Conservation (phyloP, 2,888 invertebrate species). For the Drosophila kambysellisi region DNA sequence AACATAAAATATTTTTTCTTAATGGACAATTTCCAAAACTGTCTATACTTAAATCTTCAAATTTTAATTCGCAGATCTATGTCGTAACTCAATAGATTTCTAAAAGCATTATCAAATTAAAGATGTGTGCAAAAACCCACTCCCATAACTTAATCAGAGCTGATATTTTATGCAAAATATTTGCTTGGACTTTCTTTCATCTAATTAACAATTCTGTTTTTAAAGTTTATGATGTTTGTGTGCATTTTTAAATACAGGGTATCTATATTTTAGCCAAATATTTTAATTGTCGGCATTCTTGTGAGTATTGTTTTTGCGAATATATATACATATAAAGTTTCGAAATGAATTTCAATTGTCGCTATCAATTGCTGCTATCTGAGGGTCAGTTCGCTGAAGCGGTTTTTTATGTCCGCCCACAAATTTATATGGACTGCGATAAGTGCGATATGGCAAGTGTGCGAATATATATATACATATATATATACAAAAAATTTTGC, state of each 20-base stretch:
- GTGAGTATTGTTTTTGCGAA: neutral
- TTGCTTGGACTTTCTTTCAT: neutral
- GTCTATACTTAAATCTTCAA: neutral
- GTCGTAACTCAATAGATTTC: neutral
- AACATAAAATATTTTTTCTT: neutral
- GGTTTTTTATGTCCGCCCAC: constrained; percentile 76
- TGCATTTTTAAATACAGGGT: constrained; percentile 11
- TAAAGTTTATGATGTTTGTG: neutral
- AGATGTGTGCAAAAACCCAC: neutral
- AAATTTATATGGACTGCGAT: constrained; percentile 76
- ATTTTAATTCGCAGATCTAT: neutral
- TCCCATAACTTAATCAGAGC: neutral
- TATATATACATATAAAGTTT: constrained; percentile 15
- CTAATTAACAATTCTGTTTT: neutral
- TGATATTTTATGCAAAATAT: neutral
- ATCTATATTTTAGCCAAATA: constrained; percentile 4
- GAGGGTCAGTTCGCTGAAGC: constrained; percentile 31
- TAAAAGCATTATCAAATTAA: neutral
- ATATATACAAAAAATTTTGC: neutral
- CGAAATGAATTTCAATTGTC: constrained; percentile 55
- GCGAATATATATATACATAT: constrained; percentile 2
- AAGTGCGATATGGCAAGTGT: constrained; percentile 60
- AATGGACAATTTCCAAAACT: neutral
- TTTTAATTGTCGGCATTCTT: neutral
- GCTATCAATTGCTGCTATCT: constrained; percentile 59